Conservation (phyloP, 2,888 invertebrate species). For the Mallateleia sp. region DNA sequence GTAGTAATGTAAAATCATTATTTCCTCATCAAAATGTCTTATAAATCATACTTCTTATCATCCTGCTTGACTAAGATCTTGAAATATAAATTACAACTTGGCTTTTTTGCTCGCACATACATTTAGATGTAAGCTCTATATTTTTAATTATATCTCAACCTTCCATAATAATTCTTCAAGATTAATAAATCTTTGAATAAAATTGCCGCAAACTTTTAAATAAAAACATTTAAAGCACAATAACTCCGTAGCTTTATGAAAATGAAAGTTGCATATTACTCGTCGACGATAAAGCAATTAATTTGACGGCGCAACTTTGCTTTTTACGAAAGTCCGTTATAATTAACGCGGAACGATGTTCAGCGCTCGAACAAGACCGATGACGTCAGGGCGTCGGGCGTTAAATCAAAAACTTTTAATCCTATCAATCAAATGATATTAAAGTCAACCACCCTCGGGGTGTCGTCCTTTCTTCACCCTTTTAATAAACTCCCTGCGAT, state of each 20-base stretch:
- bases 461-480: slow-evolving; percentile 84
- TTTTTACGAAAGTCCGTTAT: slow-evolving; percentile 78
- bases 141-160: slow-evolving; percentile 42
- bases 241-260: slow-evolving; percentile 60
- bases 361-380: slow-evolving; percentile 75
- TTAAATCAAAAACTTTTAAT: slow-evolving; percentile 85
- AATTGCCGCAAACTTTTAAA: slow-evolving; percentile 50
- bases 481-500: slow-evolving; percentile 86
- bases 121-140: slow-evolving; percentile 15
- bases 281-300: slow-evolving; percentile 72
- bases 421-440: slow-evolving; percentile 88
- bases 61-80: not conserved
- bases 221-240: slow-evolving; percentile 64
- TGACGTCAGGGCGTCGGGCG: slow-evolving; percentile 68
- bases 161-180: slow-evolving; percentile 38
- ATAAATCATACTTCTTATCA: not conserved
- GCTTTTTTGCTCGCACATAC: not conserved
- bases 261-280: slow-evolving; percentile 65
- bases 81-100: not conserved
- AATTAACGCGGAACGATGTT: slow-evolving; percentile 78
- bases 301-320: slow-evolving; percentile 73
- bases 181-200: slow-evolving; percentile 61
- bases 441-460: slow-evolving; percentile 73
- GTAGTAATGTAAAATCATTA: too few species aligned
- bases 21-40: not conserved